These are phyloP conservation scores for Anolis carolinensis DNA, from an alignment of 2,113 vertebrate species.

Conservation along the genomic window DNA sequence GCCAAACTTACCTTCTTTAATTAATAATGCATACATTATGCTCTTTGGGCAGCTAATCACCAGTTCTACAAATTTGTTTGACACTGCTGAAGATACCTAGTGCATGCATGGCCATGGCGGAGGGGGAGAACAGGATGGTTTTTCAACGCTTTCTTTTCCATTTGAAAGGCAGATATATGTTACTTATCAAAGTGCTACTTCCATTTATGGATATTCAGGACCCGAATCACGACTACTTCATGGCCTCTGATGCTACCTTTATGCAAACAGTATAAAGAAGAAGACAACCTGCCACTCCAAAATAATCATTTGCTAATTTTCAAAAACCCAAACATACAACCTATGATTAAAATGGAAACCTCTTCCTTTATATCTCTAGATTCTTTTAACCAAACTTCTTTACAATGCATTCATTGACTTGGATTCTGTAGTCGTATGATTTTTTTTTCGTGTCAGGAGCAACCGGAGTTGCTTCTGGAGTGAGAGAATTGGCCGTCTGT, in stretches of 20 bases:
- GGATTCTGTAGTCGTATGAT: not conserved
- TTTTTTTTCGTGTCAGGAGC: too few species aligned
- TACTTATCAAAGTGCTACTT: slow-evolving; percentile 63
- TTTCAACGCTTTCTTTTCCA: slow-evolving; percentile 58
- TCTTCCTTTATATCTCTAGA: not conserved
- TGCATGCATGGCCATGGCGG: slow-evolving; percentile 56
- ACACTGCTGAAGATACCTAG: slow-evolving; percentile 75
- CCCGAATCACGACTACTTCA: not conserved
- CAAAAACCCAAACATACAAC: slow-evolving; percentile 32
- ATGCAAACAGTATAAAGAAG: slow-evolving; percentile 60
- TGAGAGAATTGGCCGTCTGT: too few species aligned
- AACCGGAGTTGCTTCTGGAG: too few species aligned
- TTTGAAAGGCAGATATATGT: slow-evolving; percentile 50
- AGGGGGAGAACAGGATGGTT: slow-evolving; percentile 66
- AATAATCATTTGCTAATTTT: slow-evolving; percentile 20
- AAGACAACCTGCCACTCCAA: slow-evolving; percentile 34
- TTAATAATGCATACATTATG: slow-evolving; percentile 94
- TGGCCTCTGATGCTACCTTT: slow-evolving; percentile 59
- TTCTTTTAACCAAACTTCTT: not conserved
- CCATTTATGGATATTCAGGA: not conserved
- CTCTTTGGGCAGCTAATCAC: slow-evolving; percentile 87
- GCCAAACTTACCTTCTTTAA: slow-evolving; percentile 94
- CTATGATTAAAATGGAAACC: slow-evolving; percentile 24
- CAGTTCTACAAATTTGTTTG: slow-evolving; percentile 79
- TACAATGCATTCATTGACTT: too few species aligned